Evolutionary conservation across 2,888 invertebrate genomes (phyloP), one percentile per base, ranked within the genome.

Genomic region (Chrysopilus asiliformis): DNA sequence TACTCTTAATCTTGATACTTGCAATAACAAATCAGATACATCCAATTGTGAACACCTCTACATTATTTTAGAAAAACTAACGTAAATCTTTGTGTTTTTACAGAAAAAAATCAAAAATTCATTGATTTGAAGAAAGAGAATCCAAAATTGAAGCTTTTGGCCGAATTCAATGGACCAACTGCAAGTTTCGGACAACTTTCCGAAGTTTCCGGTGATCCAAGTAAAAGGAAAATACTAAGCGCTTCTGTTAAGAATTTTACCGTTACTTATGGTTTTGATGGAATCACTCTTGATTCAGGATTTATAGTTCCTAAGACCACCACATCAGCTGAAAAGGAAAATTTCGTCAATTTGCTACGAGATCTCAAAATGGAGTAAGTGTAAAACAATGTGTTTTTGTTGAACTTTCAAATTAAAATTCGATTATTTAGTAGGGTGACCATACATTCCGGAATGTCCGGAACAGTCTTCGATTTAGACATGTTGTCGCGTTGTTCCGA

Each of bases 251-350:
- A 55, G 1, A 47, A 47, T 17, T 58, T 63, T 34, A 22, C 60
- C 8, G 52, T 53, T 32, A 43, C 49, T 8, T 50, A 59, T 44
- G 50, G 52, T 3, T 61, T 76, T 46, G 72, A 76, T 51, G 76
- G 76, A 2, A 48, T 76, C 3, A 75, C 75, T 50, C 49, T 75
- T 32, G 73, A 74, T 49, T 75, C 73, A 62, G 73, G 74, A 48
- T 75, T 74, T 51, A 74, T 74, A 0, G n/a, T n/a, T n/a, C n/a
- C n/a, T n/a, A n/a, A n/a, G n/a, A 53, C 64, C 9, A 31, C 40
- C 6, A 41, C 43, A 2, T 42, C 47, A 29, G 48, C 53, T 13
- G 68, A 68, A 41, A 53, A 53, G 18, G 42, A 38, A 0, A 62
- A 61, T 34, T 61, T 45, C 38, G 34, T 57, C 3, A 43, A 43